Evolutionary conservation across 2,797 vertebrate species (phyloP), one percentile per base, ranked within the genome.

Genomic region (Hemitrygon akajei): DNA sequence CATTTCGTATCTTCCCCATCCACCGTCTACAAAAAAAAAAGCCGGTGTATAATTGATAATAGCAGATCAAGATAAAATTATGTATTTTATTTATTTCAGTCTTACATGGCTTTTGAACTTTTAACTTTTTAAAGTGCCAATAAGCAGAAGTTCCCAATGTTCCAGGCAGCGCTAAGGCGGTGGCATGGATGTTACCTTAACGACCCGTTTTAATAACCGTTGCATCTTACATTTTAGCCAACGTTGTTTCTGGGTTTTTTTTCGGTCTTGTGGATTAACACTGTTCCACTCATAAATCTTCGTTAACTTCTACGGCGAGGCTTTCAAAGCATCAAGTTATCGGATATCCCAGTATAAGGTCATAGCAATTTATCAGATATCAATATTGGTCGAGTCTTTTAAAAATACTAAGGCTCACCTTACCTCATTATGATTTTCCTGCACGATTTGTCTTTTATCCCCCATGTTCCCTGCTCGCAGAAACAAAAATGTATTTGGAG

Each of bases 1-100:
- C 94, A 86, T 94, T 94, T 95, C 94, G 95, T 96, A 95, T 98
- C 98, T 95, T 96, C 96, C 63, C 91, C 94, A 94, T 95, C 95
- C 20, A 94, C 94, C 98, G 98, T 58, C 94, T 40, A 94, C 16
- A 94, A 79, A 34, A 27, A 27, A 47, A 91, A 71, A 71, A 91
- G 3, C 14, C 89, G 27, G 82, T 56, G 81, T 40, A 84, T 56
- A 30, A 30, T 84, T 27, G 22, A 56, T 56, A 84, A 58, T 84
- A 30, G 30, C 25, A 30, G 12, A 84, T 47, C 47, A 82, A 47
- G 7, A 56, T 47, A 7, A 80, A 80, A 37, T 80, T 12, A 81
- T 81, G 40, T 40, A 82, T 22, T 47, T 11, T 11, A 58, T 27
- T 84, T 3, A 58, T 25, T 84, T 84, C 47, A 58, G 10, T 84